Evolutionary conservation across 53 echinoderm and acorn worm genomes (phyloP), one percentile per base, ranked within the genome.

Genomic region (Apostichopus leukothele): DNA sequence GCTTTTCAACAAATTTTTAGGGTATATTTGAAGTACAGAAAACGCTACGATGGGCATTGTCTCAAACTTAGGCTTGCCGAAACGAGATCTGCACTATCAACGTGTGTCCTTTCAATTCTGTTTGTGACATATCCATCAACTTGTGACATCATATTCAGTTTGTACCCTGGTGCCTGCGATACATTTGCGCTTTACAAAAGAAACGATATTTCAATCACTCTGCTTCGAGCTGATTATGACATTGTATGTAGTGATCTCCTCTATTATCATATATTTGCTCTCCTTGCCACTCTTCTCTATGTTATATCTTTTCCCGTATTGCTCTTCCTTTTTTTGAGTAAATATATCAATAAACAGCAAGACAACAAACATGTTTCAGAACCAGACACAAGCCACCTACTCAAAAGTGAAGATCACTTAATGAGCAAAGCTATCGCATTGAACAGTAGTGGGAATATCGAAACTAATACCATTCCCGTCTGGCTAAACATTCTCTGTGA

Each of bases 401-500:
- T 68, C 18, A 26, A 7, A 6, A 50, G 39, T 39, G 76, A 51
- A 3, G 76, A 76, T 51, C 7, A 68, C 71, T 4, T 16, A 16
- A 19, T 14, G 26, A 76, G 26, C 76, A 51, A 76, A 9, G 1
- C 76, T 14, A 68, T 18, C 16, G 5, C 68, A 68, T 68, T 68
- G 54, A n/a, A 19, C 6, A 53, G 1, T 0, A 53, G 1, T 53
- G 78, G 5, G 5, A 50, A 13, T 18, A 16, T 2, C 9, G 51
- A 39, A 78, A 4, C 4, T 1, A 50, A n/a, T 51, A 0, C 16
- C 53, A 52, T 51, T 13, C 78, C 78, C 9, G 78, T 78, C 51
- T 78, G 78, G 78, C 52, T 78, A 7, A 78, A 78, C 52, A 54
- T 78, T 78, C 78, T 78, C 78, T 78, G 78, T 78, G 78, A 78